Evolutionary conservation across 1,140 invertebrate species (phyloP).

Genomic region (Drosophila bocqueti): DNA sequence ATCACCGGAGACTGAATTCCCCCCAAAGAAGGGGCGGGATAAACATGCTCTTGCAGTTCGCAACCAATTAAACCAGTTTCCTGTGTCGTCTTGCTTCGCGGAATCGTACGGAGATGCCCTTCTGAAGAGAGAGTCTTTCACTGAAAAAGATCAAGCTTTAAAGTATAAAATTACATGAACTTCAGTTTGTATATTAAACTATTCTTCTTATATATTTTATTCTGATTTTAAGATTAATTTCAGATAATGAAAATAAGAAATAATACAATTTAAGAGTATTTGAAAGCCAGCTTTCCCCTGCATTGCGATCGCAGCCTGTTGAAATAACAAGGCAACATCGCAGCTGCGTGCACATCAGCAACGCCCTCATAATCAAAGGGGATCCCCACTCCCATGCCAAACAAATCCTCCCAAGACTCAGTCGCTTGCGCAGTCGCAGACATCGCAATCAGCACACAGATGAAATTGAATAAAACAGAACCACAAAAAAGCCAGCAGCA

Average conservation of each 20-base stretch:
- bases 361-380: constrained; percentile 72
- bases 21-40: constrained; percentile 5
- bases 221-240: not conserved
- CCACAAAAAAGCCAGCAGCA: constrained; percentile 35
- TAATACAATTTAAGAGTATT: not conserved
- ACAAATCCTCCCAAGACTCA: constrained; percentile 14
- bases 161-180: not conserved
- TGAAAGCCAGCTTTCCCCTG: not conserved
- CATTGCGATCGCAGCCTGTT: constrained; percentile 58
- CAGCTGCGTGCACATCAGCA: constrained; percentile 43
- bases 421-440: constrained; percentile 48
- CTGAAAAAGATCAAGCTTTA: not conserved
- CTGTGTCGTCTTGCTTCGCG: constrained; percentile 55
- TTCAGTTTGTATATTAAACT: not conserved
- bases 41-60: constrained; percentile 43
- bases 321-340: constrained; percentile 60
- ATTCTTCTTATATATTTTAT: not conserved
- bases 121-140: not conserved
- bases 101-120: constrained; percentile 18
- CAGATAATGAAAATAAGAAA: not conserved
- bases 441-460: constrained; percentile 18
- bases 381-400: constrained; percentile 4
- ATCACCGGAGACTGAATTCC: not conserved
- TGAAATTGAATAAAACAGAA: constrained; percentile 8
- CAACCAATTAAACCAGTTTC: constrained; percentile 78